A percentile compares a stretch with the other conserved stretches of the same genome.
Evolutionary conservation across 2,113 vertebrate genomes (phyloP).

Genomic region (Xyrauchen texanus): DNA sequence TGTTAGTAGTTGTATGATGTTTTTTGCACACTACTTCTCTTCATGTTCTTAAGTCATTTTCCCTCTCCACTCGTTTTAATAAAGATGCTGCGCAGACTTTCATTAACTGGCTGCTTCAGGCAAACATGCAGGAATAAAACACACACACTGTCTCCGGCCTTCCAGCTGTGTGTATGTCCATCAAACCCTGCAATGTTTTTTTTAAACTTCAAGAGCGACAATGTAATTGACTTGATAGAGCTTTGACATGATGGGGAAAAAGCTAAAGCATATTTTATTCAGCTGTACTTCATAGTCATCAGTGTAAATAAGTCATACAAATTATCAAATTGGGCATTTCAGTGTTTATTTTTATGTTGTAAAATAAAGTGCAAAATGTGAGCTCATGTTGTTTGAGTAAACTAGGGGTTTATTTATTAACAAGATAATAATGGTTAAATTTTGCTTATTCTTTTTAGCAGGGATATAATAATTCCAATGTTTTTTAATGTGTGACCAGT

Average conservation of each 20-base stretch:
- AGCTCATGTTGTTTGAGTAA: not conserved
- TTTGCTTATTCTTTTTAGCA: not conserved
- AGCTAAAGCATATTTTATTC: not conserved
- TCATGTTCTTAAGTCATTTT: not conserved
- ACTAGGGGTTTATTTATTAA: not conserved
- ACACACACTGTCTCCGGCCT: constrained; percentile 47
- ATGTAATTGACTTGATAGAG: constrained; percentile 12
- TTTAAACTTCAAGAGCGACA: constrained; percentile 17
- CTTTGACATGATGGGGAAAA: not conserved
- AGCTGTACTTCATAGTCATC: not conserved
- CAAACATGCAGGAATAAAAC: constrained; percentile 54
- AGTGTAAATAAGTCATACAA: not conserved
- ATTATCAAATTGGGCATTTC: not conserved
- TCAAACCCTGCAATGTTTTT: constrained; percentile 28
- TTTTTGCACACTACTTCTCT: not conserved
- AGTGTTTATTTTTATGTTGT: not conserved
- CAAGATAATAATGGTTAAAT: not conserved
- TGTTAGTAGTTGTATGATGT: not conserved
- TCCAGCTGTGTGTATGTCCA: constrained; percentile 42
- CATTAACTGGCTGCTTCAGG: constrained; percentile 59
- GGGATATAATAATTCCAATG: not conserved
- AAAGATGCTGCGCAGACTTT: constrained; percentile 58
- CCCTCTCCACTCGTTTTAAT: constrained; percentile 43
- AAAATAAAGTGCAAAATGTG: not conserved
- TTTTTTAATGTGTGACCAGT: not conserved